Base-by-base conservation (phyloP, 2,797 vertebrate genomes). In the Sebastes alutus region DNA sequence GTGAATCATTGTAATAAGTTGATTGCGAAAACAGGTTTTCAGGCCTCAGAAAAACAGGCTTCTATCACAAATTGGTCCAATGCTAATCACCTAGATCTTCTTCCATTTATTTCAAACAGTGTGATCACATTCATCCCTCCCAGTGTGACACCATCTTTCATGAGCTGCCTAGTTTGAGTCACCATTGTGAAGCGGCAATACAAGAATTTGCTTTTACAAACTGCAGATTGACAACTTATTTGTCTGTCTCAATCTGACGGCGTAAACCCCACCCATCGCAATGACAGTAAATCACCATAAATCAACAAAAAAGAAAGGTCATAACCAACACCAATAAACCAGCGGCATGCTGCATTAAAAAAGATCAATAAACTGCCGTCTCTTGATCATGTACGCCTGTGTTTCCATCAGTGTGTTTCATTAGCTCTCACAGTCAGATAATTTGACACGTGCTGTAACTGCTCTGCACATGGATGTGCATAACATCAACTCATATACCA, bases 281-380 rank as follows among this genome's bases (percentile, higher is more conserved):
- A 54, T 55, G 23, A 16, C 29, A 12, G 27, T 9, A 49, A 71
- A 46, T 77, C 16, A 32, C 3, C 18, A 13, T 3, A 69, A 55
- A 68, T 82, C 30, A 68, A 58, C 22, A 59, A 22, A 59, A 59
- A 59, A 35, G 13, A 55, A 46, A 54, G 25, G 32, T 30, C 38
- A n/a, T 29, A 78, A 9, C 16, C 22, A 77, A 4, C 16, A 75
- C 5, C 20, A 69, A 52, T 75, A 62, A 25, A 64, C 0, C 4
- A 64, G 25, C 4, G 58, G 25, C 67, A 5, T 29, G 32, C 14
- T 22, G 10, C 23, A 14, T 65, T 18, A 29, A 54, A 54, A 61
- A 23, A 75, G 73, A 82, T 71, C 83, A 22, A 59, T 85, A 18
- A 71, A 20, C 20, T n/a, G 27, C 4, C 4, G 2, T 56, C 18